These are phyloP conservation scores for Triplophysa tibetana DNA, from an alignment of 2,113 vertebrate species.

Conservation along the genomic window DNA sequence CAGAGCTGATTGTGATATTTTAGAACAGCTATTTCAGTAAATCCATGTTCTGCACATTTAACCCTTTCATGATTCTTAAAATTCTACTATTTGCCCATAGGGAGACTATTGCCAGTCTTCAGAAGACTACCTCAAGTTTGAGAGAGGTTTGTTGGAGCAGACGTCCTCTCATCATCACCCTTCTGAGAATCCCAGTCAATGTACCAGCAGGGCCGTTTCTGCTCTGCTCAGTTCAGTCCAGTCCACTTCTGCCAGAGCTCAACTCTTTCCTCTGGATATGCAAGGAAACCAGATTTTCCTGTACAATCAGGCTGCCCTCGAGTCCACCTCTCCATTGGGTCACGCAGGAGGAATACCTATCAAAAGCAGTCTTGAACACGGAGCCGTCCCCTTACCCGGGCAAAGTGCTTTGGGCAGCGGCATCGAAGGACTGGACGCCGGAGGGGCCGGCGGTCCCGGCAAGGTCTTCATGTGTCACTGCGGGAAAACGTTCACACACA, in stretches of 20 bases:
- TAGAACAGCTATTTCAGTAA: no score
- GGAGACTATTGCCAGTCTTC: conserved; percentile 82
- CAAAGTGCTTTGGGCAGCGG: conserved; percentile 38
- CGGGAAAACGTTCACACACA: conserved; percentile 91
- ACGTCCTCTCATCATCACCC: conserved; percentile 66
- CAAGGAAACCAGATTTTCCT: conserved; percentile 84
- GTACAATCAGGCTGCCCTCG: conserved; percentile 73
- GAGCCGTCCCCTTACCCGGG: conserved; percentile 64
- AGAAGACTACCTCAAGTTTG: conserved; percentile 81
- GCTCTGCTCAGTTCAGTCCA: conserved; percentile 71
- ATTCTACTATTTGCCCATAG: conserved; percentile 47
- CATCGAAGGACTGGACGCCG: conserved; percentile 51
- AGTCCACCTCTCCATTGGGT: conserved; percentile 60
- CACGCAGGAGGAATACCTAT: conserved; percentile 60
- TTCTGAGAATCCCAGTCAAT: conserved; percentile 57
- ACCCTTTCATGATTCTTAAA: background rate
- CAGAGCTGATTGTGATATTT: no score
- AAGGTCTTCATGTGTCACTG: conserved; percentile 94
- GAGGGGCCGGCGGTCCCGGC: conserved; percentile 59
- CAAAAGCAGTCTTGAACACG: conserved; percentile 69
- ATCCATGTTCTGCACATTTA: background rate
- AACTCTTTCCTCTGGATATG: conserved; percentile 86
- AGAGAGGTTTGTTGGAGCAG: conserved; percentile 74
- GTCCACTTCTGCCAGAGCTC: conserved; percentile 69
- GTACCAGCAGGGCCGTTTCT: conserved; percentile 60